Conservation (phyloP, 2,888 invertebrate species). For the Incurvaria masculella region DNA sequence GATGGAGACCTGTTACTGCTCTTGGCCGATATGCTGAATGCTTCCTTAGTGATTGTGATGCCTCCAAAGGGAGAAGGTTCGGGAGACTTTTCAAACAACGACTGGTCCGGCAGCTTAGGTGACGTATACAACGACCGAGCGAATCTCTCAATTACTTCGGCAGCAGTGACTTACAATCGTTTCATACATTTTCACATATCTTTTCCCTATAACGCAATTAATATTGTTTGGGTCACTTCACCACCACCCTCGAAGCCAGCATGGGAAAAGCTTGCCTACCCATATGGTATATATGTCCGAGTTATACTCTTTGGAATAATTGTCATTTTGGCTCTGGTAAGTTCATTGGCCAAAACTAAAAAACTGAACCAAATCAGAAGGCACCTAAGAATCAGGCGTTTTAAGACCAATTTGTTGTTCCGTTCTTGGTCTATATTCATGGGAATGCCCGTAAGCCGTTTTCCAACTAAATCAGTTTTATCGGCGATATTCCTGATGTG, state of each 20-base stretch:
- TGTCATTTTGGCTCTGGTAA: conserved; percentile 23
- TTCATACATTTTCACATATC: conserved; percentile 35
- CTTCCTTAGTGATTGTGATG: conserved; percentile 27
- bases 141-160: conserved; percentile 26
- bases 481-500: conserved; percentile 24
- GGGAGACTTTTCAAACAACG: conserved; percentile 28
- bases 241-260: conserved; percentile 23
- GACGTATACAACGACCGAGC: conserved; percentile 32
- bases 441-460: conserved; percentile 25
- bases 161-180: conserved; percentile 25
- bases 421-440: conserved; percentile 31
- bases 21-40: conserved; percentile 26
- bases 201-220: conserved; percentile 12
- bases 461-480: conserved; percentile 23
- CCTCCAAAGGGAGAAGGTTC: conserved; percentile 30
- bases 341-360: conserved; percentile 19
- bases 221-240: conserved; percentile 29
- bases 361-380: conserved; percentile 13
- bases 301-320: conserved; percentile 26
- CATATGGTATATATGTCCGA: conserved; percentile 24
- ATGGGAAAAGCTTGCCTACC: conserved; percentile 32
- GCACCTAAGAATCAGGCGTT: conserved; percentile 20
- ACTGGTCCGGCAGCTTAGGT: conserved; percentile 38
- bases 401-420: conserved; percentile 27
- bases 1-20: conserved; percentile 32